Conservation (phyloP, 2,113 vertebrate species). For the Lepisosteus oculatus region DNA sequence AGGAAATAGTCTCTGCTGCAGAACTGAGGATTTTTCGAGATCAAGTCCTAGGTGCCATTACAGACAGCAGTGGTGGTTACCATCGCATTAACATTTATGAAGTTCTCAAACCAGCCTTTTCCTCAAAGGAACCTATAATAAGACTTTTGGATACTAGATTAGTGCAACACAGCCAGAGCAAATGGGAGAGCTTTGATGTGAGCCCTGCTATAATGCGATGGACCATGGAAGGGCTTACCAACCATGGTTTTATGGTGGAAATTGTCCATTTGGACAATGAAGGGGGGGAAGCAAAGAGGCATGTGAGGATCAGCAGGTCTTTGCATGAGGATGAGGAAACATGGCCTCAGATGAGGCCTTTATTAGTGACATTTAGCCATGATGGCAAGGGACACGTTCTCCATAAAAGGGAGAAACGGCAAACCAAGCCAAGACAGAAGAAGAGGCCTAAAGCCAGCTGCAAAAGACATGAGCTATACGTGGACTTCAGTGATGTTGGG, state of each 20-base stretch:
- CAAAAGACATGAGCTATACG: slow-evolving; percentile 89
- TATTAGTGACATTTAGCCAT: slow-evolving; percentile 93
- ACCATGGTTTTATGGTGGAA: slow-evolving; percentile 93
- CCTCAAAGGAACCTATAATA: slow-evolving; percentile 72
- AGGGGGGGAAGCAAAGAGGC: slow-evolving; percentile 69
- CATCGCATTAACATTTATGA: slow-evolving; percentile 98
- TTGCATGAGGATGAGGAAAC: slow-evolving; percentile 84
- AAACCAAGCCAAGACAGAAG: slow-evolving; percentile 81
- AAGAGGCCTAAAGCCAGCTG: slow-evolving; percentile 91
- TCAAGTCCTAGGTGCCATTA: slow-evolving; percentile 71
- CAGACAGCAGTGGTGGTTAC: slow-evolving; percentile 65
- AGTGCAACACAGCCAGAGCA: slow-evolving; percentile 86
- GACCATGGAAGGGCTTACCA: slow-evolving; percentile 82
- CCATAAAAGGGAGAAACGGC: slow-evolving; percentile 87
- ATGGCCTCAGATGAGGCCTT: slow-evolving; percentile 86
- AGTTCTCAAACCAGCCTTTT: slow-evolving; percentile 77
- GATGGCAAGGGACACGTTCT: slow-evolving; percentile 89
- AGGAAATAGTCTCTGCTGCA: slow-evolving; percentile 89
- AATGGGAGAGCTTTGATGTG: slow-evolving; percentile 96
- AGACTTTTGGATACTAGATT: slow-evolving; percentile 94
- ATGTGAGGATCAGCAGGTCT: slow-evolving; percentile 93
- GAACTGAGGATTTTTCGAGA: slow-evolving; percentile 94
- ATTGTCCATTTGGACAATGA: slow-evolving; percentile 79
- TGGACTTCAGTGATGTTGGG: slow-evolving; percentile 97
- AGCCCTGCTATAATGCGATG: slow-evolving; percentile 87